phyloP scores from a whole-genome alignment of 2,113 vertebrate genomes.

The Melanocharis versteri region DNA sequence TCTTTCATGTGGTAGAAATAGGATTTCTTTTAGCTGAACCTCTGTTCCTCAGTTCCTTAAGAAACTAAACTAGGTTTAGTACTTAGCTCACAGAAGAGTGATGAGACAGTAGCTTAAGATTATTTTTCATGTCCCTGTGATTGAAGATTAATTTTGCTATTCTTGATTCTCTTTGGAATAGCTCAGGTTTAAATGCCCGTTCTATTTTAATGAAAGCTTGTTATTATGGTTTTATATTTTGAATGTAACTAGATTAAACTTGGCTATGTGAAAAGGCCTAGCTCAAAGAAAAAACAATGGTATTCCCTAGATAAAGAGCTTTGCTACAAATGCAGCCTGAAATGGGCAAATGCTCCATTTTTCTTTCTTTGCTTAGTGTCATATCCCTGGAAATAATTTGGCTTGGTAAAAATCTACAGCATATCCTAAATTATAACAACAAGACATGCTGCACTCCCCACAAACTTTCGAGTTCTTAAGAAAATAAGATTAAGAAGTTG shows the following conservation, averaged over 20 bases:
- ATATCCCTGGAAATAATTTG: neutral
- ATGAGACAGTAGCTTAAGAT: neutral
- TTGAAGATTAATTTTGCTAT: constrained; percentile 46
- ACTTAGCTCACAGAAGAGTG: neutral
- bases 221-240: constrained; percentile 29
- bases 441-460: neutral
- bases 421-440: neutral
- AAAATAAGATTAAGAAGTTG: neutral
- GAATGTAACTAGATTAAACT: constrained; percentile 54
- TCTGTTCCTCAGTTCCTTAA: constrained; percentile 31
- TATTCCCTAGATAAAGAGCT: constrained; percentile 25
- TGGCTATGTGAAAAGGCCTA: constrained; percentile 44
- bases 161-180: constrained; percentile 49
- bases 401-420: neutral
- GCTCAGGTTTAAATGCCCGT: constrained; percentile 28
- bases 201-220: constrained; percentile 32
- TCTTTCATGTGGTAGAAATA: neutral
- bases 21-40: constrained; percentile 16
- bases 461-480: neutral
- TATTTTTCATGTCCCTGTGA: constrained; percentile 38
- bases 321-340: neutral
- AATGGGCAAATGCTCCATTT: neutral
- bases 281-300: constrained; percentile 9
- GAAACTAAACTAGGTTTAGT: neutral
- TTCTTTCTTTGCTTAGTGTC: neutral